Evolutionary conservation across 2,888 invertebrate genomes (phyloP).

Genomic region (Anticlea derivata): DNA sequence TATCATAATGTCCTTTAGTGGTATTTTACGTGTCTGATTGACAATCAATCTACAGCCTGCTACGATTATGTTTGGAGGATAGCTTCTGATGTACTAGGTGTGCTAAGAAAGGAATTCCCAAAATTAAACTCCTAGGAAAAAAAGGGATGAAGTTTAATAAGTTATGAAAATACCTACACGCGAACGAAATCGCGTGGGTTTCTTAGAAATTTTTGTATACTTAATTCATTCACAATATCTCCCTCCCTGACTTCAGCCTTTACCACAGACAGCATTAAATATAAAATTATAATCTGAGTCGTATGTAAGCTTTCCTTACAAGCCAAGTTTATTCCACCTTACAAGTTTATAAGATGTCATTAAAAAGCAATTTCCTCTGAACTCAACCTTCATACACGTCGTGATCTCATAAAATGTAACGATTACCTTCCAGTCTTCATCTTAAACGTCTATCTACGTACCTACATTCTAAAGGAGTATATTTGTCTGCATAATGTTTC

Average conservation of each 20-base stretch:
- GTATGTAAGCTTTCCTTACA: slow-evolving; percentile 9
- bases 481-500: slow-evolving; percentile 3
- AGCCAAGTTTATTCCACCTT: slow-evolving; percentile 17
- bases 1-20: no score
- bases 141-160: no score
- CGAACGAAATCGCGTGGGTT: no score
- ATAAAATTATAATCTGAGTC: slow-evolving; percentile 14
- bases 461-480: background rate
- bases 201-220: no score
- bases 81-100: no score
- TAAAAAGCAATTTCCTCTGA: slow-evolving; percentile 27
- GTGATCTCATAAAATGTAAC: slow-evolving; percentile 25
- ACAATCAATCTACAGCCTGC: no score
- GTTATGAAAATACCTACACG: no score
- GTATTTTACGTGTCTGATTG: no score
- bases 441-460: slow-evolving; percentile 15
- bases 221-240: no score
- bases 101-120: no score
- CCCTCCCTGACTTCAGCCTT: background rate
- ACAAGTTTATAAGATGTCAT: slow-evolving; percentile 26
- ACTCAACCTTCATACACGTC: slow-evolving; percentile 20
- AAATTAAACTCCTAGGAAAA: no score
- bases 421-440: slow-evolving; percentile 19
- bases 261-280: background rate
- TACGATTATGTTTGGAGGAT: no score